Evolutionary conservation across 2,888 invertebrate genomes (phyloP), one percentile per base, ranked within the genome.

Genomic region (Spicauda simplicius): DNA sequence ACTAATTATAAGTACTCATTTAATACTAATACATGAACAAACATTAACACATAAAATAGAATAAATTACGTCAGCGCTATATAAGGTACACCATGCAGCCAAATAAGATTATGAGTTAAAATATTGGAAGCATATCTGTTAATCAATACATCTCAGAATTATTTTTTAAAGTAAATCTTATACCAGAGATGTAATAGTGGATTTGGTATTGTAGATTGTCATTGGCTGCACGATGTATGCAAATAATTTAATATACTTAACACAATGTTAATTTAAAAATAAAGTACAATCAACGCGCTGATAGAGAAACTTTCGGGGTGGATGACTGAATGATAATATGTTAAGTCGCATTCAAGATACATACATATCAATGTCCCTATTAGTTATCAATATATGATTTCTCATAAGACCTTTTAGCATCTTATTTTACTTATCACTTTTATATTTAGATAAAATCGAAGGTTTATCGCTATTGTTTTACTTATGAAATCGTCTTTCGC

Each of bases 1-100:
- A 82, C 86, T 88, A 88, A 86, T 85, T 85, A 88, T 86, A 87
- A 25, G 25, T 25, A 86, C 45, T 10, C 48, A 16, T 64, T 81
- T 82, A 80, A 85, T 80, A 81, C 86, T 87, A 86, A 86, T 83
- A 84, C 83, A 86, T 83, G 79, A 84, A 86, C 85, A 84, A 79
- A 83, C 78, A 81, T 78, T 76, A 83, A 80, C 79, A 65, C 77
- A 79, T 80, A 69, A 78, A 80, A 82, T 77, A 74, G 72, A 77
- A 11, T 18, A 53, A 53, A 53, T 5, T 65, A 33, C 76, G 76
- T 74, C 72, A 71, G 74, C 71, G 61, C 52, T 53, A 37, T 33
- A 33, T 19, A 16, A 72, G 63, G 72, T 71, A 74, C 74, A 75
- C 72, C 71, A 68, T 72, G 71, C 72, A 69, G 72, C 74, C 73